A percentile compares a stretch with the other conserved stretches of the same genome.
phyloP scores from a whole-genome alignment of 2,113 vertebrate species.

The Nanorana parkeri region DNA sequence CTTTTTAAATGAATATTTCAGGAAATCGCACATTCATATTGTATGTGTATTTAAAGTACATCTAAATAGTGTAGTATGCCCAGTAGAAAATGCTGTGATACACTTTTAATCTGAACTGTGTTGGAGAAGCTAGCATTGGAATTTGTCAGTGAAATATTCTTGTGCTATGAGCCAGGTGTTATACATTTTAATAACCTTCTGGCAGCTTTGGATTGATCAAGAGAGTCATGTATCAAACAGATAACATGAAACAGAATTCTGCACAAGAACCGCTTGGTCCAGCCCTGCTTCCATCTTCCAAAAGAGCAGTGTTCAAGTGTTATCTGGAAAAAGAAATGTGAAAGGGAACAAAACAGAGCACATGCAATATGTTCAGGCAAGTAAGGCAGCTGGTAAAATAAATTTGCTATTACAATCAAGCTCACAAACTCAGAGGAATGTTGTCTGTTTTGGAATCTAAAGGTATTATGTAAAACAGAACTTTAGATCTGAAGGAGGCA shows the following conservation, averaged over 20 bases:
- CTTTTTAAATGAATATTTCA: not conserved
- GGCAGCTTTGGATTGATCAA: conserved; percentile 21
- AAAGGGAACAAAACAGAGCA: conserved; percentile 1
- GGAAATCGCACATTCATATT: not conserved
- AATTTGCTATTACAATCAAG: too few species aligned
- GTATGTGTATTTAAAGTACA: not conserved
- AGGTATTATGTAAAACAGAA: too few species aligned
- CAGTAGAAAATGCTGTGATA: not conserved
- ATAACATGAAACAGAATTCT: conserved; percentile 36
- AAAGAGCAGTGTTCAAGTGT: not conserved
- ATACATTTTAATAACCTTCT: conserved; percentile 38
- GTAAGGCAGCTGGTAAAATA: not conserved
- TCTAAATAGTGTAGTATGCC: not conserved
- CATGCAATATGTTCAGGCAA: not conserved
- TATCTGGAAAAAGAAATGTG: not conserved
- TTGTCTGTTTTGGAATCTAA: not conserved
- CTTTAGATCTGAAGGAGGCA: too few species aligned
- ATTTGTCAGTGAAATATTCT: conserved; percentile 17
- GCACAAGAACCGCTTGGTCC: not conserved
- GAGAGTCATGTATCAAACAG: conserved; percentile 40
- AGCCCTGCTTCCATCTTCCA: conserved; percentile 8
- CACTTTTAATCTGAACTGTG: not conserved
- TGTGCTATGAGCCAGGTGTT: conserved; percentile 17
- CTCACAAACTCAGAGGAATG: too few species aligned
- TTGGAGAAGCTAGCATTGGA: conserved; percentile 5